A percentile compares a stretch with the other conserved stretches of the same genome.
Conservation (phyloP, 2,888 invertebrate species). For the Toxonevra muliebris region DNA sequence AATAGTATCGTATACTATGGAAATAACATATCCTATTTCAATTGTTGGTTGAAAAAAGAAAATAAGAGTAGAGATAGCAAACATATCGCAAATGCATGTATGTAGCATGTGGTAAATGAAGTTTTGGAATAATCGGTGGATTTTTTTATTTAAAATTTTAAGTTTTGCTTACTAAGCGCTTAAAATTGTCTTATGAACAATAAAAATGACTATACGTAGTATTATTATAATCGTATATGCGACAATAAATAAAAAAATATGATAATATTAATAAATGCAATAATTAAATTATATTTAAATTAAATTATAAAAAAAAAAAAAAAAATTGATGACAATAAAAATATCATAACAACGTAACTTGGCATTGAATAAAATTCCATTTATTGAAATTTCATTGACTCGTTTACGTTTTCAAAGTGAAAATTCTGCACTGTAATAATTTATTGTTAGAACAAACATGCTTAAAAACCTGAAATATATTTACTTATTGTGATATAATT, state of each 20-base stretch:
- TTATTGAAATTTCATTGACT: too few relatives aligned
- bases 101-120: background rate
- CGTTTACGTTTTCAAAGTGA: too few relatives aligned
- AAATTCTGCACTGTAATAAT: too few relatives aligned
- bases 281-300: slow-evolving; percentile 11
- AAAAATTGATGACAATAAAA: slow-evolving; percentile 8
- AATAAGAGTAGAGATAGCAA: background rate
- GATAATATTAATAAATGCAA: slow-evolving; percentile 30
- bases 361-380: background rate
- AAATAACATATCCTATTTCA: slow-evolving; percentile 30
- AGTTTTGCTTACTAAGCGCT: slow-evolving; percentile 1
- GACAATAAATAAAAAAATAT: slow-evolving; percentile 1
- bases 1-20: slow-evolving; percentile 11
- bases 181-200: background rate
- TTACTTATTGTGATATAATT: too few relatives aligned
- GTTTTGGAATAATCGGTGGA: background rate
- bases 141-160: background rate
- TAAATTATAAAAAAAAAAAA: slow-evolving; percentile 5
- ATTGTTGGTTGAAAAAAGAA: slow-evolving; percentile 2
- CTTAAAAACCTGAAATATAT: too few relatives aligned
- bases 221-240: background rate
- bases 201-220: background rate
- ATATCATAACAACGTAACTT: background rate
- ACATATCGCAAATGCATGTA: background rate
- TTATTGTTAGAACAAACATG: too few relatives aligned